Percentiles rank a stretch among this genome's conserved stretches.
Conservation (phyloP, 35 echinoderm and acorn worm genomes). For the Apostichopus californicus region DNA sequence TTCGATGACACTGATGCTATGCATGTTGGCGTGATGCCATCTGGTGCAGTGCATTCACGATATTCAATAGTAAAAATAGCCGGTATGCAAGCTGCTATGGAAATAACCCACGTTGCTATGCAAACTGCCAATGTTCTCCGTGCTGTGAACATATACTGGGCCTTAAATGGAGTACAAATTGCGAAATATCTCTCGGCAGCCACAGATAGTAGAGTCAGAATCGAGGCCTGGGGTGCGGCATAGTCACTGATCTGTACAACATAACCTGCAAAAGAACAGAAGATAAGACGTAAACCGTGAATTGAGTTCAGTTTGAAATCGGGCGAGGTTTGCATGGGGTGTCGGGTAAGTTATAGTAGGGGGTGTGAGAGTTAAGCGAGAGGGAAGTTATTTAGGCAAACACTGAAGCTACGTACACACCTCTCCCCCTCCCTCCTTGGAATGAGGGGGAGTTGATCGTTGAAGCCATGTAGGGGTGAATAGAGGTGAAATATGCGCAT, state of each 20-base stretch:
- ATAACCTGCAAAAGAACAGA: constrained; percentile 72
- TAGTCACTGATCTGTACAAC: constrained; percentile 73
- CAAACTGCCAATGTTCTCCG: constrained; percentile 75
- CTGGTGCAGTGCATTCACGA: constrained; percentile 11
- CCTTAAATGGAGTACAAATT: constrained; percentile 91
- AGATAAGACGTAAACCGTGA: neutral
- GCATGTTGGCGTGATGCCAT: constrained; percentile 56
- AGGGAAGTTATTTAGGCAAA: too few relatives aligned
- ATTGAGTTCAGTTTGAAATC: too few relatives aligned
- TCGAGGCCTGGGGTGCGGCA: constrained; percentile 73
- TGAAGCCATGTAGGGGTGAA: too few relatives aligned
- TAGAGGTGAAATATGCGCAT: too few relatives aligned
- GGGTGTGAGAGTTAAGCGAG: too few relatives aligned
- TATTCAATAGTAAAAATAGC: constrained; percentile 51
- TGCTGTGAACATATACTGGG: constrained; percentile 82
- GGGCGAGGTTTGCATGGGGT: too few relatives aligned
- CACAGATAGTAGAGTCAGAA: constrained; percentile 81
- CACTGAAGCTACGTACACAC: too few relatives aligned
- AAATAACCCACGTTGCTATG: constrained; percentile 71
- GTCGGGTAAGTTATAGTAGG: too few relatives aligned
- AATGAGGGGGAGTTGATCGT: too few relatives aligned
- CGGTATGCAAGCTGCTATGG: constrained; percentile 66
- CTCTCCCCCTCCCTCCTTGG: too few relatives aligned
- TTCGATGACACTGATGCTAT: neutral
- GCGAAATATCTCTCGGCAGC: constrained; percentile 90